Evolutionary conservation across 2,797 vertebrate genomes (phyloP), one percentile per base, ranked within the genome.

Genomic region (Heterohyrax brucei): DNA sequence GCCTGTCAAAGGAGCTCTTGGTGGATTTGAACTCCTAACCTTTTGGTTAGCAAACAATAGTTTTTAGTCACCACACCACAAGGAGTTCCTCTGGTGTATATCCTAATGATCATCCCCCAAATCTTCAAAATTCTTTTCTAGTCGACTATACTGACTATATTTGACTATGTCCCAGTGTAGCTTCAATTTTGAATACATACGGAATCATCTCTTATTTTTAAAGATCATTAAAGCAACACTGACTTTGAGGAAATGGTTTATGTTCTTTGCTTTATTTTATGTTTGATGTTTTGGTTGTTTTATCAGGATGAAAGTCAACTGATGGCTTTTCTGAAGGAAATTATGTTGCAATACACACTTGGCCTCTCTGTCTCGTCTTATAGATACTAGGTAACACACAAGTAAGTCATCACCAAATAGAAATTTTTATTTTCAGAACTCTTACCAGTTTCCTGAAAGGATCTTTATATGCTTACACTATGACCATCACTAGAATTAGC

Each of bases 401-500:
- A 73, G 90, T 92, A 79, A 39, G 22, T 80, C 10, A 53, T 7
- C 0, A 24, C 5, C 21, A 13, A 81, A 18, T 64, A 26, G 18
- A 62, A 1, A 10, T 59, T 84, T 92, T 72, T 90, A 64, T 48
- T 92, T 93, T 84, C 28, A 79, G 90, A 96, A 26, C 16, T n/a
- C 16, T 73, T 59, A 24, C 28, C 30, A 72, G n/a, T 87, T 94
- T 84, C 10, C 62, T 89, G 73, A 89, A 72, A 82, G 22, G 18
- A 93, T 77, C n/a, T 93, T 81, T 94, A 18, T 73, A 33, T 61
- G 91, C 68, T 91, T 79, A 89, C 78, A 87, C 53, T 44, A 91
- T 64, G 81, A 80, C 50, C 68, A 86, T 95, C 79, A 93, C 50
- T 75, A 80, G 30, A 96, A 96, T 86, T 87, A 79, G 59, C 53